phyloP scores from a whole-genome alignment of 2,797 vertebrate genomes.

The Sebastes steindachneri region DNA sequence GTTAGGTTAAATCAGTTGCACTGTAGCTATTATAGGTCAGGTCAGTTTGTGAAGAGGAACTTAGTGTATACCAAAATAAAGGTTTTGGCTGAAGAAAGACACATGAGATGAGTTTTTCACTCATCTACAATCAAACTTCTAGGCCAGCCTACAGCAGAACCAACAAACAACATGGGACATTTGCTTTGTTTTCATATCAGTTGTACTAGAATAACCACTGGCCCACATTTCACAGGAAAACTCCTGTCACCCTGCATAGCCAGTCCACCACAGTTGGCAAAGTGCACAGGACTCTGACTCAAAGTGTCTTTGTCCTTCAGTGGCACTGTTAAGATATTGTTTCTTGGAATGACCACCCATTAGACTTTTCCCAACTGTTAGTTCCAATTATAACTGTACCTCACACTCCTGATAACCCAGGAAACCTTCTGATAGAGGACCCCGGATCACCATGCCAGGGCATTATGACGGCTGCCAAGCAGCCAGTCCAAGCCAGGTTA shows the following conservation, averaged over 20 bases:
- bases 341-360: neutral
- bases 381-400: neutral
- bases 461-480: constrained; percentile 34
- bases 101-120: neutral
- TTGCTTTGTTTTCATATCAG: neutral
- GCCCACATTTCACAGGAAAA: neutral
- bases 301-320: neutral
- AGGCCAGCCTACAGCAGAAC: neutral
- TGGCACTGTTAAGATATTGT: neutral
- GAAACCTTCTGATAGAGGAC: constrained; percentile 17
- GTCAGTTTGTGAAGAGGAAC: neutral
- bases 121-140: neutral
- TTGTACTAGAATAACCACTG: neutral
- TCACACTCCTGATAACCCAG: neutral
- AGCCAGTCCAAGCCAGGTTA: constrained; percentile 37
- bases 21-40: neutral
- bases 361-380: neutral
- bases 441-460: constrained; percentile 20
- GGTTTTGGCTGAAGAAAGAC: neutral
- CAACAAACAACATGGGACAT: neutral
- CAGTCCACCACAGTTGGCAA: neutral
- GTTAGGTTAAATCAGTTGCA: neutral
- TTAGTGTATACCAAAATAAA: neutral
- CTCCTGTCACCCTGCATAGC: neutral
- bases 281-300: neutral